These are phyloP conservation scores for Leucophenga varia DNA, from an alignment of 1,140 invertebrate species.

Conservation along the genomic window DNA sequence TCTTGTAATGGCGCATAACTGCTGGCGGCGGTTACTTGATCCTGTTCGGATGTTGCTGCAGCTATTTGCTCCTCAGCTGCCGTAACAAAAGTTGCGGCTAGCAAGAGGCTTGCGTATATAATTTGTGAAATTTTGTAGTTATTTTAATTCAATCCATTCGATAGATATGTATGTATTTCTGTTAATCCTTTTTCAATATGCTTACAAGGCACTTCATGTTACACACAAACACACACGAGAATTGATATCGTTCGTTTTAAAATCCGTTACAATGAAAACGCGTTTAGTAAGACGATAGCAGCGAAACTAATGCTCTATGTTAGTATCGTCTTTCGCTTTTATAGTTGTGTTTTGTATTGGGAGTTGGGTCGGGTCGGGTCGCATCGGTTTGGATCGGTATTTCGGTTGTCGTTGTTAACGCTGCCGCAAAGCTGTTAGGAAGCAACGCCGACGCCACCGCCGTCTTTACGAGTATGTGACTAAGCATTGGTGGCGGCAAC, in stretches of 20 bases:
- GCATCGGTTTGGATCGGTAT: neutral
- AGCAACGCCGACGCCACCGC: no score
- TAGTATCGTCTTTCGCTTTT: no score
- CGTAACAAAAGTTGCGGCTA: conserved; percentile 12
- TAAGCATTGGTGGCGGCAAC: neutral
- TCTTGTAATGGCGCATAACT: conserved; percentile 44
- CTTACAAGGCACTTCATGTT: conserved; percentile 52
- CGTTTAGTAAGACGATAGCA: no score
- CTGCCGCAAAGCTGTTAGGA: no score
- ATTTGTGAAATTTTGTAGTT: conserved; percentile 18
- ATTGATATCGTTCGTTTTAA: no score
- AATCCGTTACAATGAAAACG: no score
- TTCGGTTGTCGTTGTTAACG: no score
- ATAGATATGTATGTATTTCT: no score
- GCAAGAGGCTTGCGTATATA: conserved; percentile 23
- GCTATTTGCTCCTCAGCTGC: conserved; percentile 19
- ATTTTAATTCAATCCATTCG: conserved; percentile 14
- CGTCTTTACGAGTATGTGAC: conserved; percentile 6
- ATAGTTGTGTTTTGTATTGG: no score
- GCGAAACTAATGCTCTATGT: no score
- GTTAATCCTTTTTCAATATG: conserved; percentile 9
- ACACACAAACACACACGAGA: conserved; percentile 17
- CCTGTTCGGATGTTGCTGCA: neutral
- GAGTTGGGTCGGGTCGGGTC: no score
- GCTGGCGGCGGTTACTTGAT: conserved; percentile 37